Evolutionary conservation across 1,140 invertebrate genomes (phyloP).

Genomic region (Antheraea mylitta): DNA sequence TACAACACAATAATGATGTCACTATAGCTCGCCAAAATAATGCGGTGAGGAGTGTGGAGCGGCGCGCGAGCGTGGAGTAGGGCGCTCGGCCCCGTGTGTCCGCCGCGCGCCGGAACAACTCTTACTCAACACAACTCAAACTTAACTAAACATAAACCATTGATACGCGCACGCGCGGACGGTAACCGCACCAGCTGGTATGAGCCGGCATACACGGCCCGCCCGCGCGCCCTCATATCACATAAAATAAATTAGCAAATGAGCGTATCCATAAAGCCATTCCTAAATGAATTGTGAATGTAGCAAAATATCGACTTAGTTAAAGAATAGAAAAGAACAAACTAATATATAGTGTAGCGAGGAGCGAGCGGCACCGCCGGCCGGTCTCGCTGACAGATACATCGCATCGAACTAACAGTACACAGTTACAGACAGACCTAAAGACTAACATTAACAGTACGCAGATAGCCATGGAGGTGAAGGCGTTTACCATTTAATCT

Average conservation of each 20-base stretch:
- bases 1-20: conserved; percentile 85
- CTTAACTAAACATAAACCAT: conserved; percentile 69
- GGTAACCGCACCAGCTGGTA: conserved; percentile 38
- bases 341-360: conserved; percentile 61
- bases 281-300: conserved; percentile 68
- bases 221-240: conserved; percentile 43
- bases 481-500: conserved; percentile 69
- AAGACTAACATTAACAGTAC: conserved; percentile 72
- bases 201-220: too few species aligned
- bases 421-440: conserved; percentile 42
- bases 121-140: conserved; percentile 64
- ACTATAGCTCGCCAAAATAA: conserved; percentile 75
- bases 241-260: conserved; percentile 61
- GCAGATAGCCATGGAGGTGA: conserved; percentile 75
- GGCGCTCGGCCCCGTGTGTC: conserved; percentile 22
- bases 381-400: conserved; percentile 61
- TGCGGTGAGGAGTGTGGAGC: conserved; percentile 52
- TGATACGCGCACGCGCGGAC: conserved; percentile 52
- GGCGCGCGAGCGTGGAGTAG: conserved; percentile 38
- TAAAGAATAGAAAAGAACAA: conserved; percentile 59
- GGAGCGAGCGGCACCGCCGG: conserved; percentile 53
- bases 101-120: conserved; percentile 52
- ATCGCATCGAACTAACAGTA: conserved; percentile 73
- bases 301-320: conserved; percentile 61
- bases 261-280: conserved; percentile 68